Evolutionary conservation across 2,888 invertebrate genomes (phyloP).

Genomic region (Junonia oenone): DNA sequence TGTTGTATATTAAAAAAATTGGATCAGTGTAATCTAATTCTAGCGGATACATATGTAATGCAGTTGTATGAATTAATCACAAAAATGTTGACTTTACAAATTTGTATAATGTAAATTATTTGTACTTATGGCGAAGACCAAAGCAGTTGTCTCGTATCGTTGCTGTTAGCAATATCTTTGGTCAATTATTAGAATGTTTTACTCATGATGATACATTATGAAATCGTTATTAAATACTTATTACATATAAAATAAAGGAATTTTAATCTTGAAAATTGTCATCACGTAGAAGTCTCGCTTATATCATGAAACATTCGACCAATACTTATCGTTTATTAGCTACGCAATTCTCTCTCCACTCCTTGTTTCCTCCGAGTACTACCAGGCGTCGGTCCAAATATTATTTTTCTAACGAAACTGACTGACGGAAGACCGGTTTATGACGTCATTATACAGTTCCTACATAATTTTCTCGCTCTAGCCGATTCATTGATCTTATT

Average conservation of each 20-base stretch:
- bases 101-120: conserved; percentile 52
- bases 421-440: not conserved
- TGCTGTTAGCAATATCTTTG: conserved; percentile 75
- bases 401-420: not conserved
- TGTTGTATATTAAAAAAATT: conserved; percentile 49
- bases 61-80: conserved; percentile 17
- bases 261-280: conserved; percentile 49
- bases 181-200: conserved; percentile 76
- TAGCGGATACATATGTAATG: conserved; percentile 15
- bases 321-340: conserved; percentile 17
- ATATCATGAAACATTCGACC: conserved; percentile 18
- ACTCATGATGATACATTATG: conserved; percentile 58
- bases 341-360: conserved; percentile 17
- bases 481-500: conserved; percentile 46
- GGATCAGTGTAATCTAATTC: conserved; percentile 40
- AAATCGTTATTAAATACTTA: conserved; percentile 54
- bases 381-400: not conserved
- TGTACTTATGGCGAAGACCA: conserved; percentile 71
- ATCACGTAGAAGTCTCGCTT: conserved; percentile 30
- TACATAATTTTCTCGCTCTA: conserved; percentile 49
- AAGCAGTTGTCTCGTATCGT: conserved; percentile 64
- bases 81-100: conserved; percentile 34
- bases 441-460: conserved; percentile 49
- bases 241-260: conserved; percentile 49
- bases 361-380: not conserved